These are phyloP conservation scores for Clarias magur DNA, from an alignment of 2,113 vertebrate species.

Conservation along the genomic window DNA sequence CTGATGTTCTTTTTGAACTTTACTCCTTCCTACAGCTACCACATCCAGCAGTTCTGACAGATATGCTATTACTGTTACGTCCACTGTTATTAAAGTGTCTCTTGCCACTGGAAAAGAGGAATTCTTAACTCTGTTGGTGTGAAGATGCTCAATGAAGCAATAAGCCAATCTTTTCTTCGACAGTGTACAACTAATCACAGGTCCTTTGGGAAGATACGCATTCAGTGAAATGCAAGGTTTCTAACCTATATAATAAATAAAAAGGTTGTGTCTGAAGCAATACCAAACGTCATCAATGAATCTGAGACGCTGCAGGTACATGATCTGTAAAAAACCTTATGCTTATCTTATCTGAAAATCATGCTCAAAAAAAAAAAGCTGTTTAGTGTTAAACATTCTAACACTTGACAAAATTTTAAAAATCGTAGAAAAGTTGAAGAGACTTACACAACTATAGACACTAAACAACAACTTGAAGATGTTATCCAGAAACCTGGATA, in stretches of 20 bases:
- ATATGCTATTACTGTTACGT: not conserved
- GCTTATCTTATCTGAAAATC: not conserved
- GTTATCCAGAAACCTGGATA: not conserved
- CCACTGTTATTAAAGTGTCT: slow-evolving; percentile 7
- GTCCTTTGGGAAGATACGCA: not conserved
- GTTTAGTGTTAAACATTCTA: not conserved
- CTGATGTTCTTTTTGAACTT: not conserved
- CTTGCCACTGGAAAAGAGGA: not conserved
- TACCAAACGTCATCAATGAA: not conserved
- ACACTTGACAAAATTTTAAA: not conserved
- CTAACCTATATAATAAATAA: not conserved
- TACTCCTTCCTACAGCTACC: not conserved
- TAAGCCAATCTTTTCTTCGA: not conserved
- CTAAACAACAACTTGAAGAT: not conserved
- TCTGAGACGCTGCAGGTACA: not conserved
- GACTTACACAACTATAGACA: not conserved
- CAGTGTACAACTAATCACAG: not conserved
- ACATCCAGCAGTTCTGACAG: not conserved
- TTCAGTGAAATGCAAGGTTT: not conserved
- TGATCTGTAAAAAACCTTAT: not conserved
- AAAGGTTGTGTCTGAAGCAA: not conserved
- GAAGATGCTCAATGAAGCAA: not conserved
- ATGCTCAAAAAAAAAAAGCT: not conserved
- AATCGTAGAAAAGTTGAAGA: not conserved
- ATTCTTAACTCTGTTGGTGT: not conserved